phyloP scores from a whole-genome alignment of 2,797 vertebrate species.

The Molossus alvarezi region DNA sequence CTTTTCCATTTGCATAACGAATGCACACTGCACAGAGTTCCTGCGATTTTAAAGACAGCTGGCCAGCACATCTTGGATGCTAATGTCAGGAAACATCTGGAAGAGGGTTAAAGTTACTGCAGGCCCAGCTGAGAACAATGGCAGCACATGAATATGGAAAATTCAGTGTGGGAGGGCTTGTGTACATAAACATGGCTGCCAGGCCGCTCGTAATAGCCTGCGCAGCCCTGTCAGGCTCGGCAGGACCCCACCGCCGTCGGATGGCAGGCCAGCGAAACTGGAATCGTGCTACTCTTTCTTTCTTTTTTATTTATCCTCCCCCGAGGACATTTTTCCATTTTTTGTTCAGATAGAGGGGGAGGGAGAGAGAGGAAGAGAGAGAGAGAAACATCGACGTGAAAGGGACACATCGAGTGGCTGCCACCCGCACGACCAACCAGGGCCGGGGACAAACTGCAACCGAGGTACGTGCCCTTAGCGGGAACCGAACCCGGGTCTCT shows the following conservation, averaged over 20 bases:
- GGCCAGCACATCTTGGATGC: conserved; percentile 72
- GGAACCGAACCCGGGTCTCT: too few species aligned
- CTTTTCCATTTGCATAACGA: conserved; percentile 82
- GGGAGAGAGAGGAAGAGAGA: too few species aligned
- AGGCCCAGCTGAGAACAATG: conserved; percentile 79
- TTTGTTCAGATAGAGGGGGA: too few species aligned
- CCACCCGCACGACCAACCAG: too few species aligned
- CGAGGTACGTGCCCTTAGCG: too few species aligned
- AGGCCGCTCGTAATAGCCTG: conserved; percentile 33
- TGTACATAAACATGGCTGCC: conserved; percentile 71
- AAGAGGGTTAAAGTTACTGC: conserved; percentile 73
- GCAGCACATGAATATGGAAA: conserved; percentile 76
- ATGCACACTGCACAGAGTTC: conserved; percentile 77
- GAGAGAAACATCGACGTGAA: too few species aligned
- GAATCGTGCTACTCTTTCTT: conserved; percentile 42
- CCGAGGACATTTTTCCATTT: too few species aligned
- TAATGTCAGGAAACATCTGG: conserved; percentile 82
- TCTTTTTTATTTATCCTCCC: too few species aligned
- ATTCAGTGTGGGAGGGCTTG: conserved; percentile 29
- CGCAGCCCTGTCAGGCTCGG: not conserved
- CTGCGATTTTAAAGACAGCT: conserved; percentile 75
- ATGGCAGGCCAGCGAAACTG: not conserved
- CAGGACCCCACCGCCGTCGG: not conserved
- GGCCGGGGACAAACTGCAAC: too few species aligned
- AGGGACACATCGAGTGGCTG: too few species aligned